Conservation (phyloP, 1,140 invertebrate species). For the Lanistes nyassanus region DNA sequence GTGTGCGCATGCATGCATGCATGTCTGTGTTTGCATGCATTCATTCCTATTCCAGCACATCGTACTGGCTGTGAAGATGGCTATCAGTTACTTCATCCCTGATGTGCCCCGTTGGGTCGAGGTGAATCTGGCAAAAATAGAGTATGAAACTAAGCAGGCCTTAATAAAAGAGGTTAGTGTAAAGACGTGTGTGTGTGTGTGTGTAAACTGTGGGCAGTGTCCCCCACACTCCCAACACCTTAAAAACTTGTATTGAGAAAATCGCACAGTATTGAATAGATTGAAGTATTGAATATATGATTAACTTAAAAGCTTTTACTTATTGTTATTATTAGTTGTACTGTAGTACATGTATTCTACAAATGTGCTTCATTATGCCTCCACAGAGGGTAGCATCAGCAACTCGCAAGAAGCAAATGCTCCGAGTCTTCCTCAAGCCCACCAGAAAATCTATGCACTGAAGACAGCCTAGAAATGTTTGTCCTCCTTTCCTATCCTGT, state of each 20-base stretch:
- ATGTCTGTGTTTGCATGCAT: background rate
- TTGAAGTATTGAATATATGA: too few species aligned
- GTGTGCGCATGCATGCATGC: background rate
- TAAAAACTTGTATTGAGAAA: too few species aligned
- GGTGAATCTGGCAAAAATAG: conserved; percentile 68
- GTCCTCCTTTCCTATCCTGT: too few species aligned
- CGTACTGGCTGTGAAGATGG: conserved; percentile 83
- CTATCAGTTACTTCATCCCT: conserved; percentile 86
- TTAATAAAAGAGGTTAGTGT: conserved; percentile 52
- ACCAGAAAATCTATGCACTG: background rate
- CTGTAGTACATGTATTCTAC: too few species aligned
- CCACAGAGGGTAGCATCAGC: conserved; percentile 19
- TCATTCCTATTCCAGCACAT: conserved; percentile 75
- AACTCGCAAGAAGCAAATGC: conserved; percentile 17
- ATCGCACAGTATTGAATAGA: too few species aligned
- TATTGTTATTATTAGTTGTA: too few species aligned
- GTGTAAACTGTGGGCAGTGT: too few species aligned
- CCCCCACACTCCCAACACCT: too few species aligned
- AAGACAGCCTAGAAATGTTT: too few species aligned
- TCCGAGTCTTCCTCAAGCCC: conserved; percentile 9
- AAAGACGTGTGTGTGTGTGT: background rate
- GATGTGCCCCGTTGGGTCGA: conserved; percentile 90
- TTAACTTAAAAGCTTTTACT: too few species aligned
- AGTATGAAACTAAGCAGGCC: conserved; percentile 65
- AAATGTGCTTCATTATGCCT: background rate